Base-by-base conservation (phyloP, 2,888 invertebrate genomes). In the Pycnomerus fuliginosus region DNA sequence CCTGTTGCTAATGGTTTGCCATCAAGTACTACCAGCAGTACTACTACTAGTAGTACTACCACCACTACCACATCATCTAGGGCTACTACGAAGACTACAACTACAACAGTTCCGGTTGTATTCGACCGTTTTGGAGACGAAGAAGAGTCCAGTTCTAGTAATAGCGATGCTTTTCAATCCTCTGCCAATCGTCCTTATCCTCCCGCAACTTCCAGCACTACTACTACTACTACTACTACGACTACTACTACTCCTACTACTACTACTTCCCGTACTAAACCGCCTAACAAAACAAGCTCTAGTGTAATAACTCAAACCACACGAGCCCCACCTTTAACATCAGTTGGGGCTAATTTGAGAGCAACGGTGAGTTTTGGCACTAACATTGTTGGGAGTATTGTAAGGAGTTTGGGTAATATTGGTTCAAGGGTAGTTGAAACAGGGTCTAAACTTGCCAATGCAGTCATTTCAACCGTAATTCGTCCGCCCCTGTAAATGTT, bases 391-490 rank as follows among this genome's bases (percentile, higher is more conserved):
- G 53, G 44, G n/a, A 56, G 61, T 16, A 37, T 67, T 4, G 61
- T 65, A 8, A 58, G 58, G 29, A 56, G 62, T 24, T 51, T 65
- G 23, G 58, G 55, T 29, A 56, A 55, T 48, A 38, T 65, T 16
- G 62, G 65, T 3, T 51, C 52, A 5, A 64, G 61, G 45, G 67
- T 70, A 4, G 60, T 70, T 32, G 57, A 61, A 48, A 67, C 69
- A 4, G 70, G 71, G 14, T 64, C 65, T 20, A 61, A 64, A 52
- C 59, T 72, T 35, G 71, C 71, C 15, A 66, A 64, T 33, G 65
- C 63, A 51, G 65, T 72, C 11, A 51, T 50, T 3, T 47, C 48
- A 12, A 50, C 53, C 12, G 56, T 56, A 20, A 16, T 45, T 2
- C 31, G 44, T 12, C n/a, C n/a, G n/a, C n/a, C n/a, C n/a, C 38